Evolutionary conservation across 2,113 vertebrate genomes (phyloP).

Genomic region (Motacilla alba): DNA sequence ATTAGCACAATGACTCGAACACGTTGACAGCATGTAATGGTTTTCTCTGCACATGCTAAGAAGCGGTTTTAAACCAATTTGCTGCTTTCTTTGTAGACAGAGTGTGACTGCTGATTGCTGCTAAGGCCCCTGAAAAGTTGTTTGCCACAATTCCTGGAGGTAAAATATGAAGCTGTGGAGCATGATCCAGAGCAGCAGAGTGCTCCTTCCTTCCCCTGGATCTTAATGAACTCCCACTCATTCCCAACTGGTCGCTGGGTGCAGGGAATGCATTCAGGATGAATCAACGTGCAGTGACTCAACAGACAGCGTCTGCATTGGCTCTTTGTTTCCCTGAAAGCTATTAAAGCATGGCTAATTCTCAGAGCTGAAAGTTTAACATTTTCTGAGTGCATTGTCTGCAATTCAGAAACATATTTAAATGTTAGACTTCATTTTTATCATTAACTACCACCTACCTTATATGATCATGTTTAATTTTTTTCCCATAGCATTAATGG

Average conservation of each 20-base stretch:
- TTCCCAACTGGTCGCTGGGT: neutral
- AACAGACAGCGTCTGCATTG: neutral
- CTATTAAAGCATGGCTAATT: slow-evolving; percentile 8
- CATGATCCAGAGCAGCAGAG: neutral
- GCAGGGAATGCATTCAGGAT: neutral
- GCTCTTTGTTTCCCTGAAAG: neutral
- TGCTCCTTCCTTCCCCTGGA: neutral
- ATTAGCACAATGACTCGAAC: slow-evolving; percentile 39
- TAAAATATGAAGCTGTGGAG: neutral
- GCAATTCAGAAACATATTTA: neutral
- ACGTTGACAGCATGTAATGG: slow-evolving; percentile 26
- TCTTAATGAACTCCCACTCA: neutral
- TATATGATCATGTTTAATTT: fast-evolving
- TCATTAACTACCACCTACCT: neutral
- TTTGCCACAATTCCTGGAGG: neutral
- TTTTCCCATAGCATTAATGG: neutral
- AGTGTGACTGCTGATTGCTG: slow-evolving; percentile 34
- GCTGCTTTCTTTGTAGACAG: slow-evolving; percentile 22
- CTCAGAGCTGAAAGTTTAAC: neutral
- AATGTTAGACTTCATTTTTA: neutral
- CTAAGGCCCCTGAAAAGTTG: neutral
- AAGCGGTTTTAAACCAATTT: slow-evolving; percentile 56
- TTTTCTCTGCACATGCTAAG: slow-evolving; percentile 17
- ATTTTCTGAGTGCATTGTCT: neutral
- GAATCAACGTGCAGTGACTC: neutral